Conservation (phyloP, 2,113 vertebrate genomes). For the Empidonax traillii region DNA sequence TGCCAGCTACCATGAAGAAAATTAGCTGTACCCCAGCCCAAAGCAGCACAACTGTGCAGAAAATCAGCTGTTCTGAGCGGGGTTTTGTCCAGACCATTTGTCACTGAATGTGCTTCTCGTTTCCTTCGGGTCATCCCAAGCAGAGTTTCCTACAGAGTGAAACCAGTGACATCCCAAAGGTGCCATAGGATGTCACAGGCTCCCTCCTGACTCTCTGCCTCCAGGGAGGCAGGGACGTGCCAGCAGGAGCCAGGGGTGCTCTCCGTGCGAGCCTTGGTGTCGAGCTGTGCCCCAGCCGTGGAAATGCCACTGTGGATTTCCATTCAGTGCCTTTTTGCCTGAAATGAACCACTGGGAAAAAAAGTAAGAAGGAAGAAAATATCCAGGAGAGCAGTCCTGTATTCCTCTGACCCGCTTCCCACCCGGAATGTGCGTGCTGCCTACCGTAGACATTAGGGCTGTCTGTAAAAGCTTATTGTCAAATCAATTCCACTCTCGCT, state of each 20-base stretch:
- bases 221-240: not conserved
- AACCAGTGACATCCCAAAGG: not conserved
- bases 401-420: not conserved
- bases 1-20: not conserved
- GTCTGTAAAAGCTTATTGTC: slow-evolving; percentile 36
- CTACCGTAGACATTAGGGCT: not conserved
- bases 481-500: slow-evolving; percentile 22
- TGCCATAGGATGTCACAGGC: not conserved
- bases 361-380: not conserved
- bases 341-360: not conserved
- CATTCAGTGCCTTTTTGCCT: not conserved
- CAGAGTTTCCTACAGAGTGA: not conserved
- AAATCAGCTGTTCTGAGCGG: not conserved
- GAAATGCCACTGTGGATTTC: not conserved
- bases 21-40: not conserved
- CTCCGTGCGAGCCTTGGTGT: not conserved
- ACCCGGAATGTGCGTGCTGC: not conserved
- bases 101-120: not conserved
- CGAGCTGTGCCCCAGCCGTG: not conserved
- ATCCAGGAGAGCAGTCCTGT: not conserved
- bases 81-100: not conserved
- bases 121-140: not conserved
- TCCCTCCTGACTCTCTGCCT: not conserved
- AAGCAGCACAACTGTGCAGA: not conserved
- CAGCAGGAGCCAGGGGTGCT: not conserved